Evolutionary conservation across 2,113 vertebrate genomes (phyloP).

Genomic region (Mesoclemmys tuberculata): DNA sequence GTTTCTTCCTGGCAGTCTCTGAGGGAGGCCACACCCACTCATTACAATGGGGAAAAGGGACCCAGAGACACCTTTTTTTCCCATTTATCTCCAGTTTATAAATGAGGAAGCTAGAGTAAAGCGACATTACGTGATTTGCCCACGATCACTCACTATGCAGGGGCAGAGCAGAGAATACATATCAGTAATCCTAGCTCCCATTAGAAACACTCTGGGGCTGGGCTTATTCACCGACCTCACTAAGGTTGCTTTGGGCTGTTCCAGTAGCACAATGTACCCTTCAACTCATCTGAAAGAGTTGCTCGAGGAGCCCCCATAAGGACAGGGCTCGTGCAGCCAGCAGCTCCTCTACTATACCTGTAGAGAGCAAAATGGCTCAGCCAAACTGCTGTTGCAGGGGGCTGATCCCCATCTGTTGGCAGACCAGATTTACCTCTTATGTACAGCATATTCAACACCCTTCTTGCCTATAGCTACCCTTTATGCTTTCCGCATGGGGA

Average conservation of each 20-base stretch:
- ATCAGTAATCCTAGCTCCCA: not conserved
- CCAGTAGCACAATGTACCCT: rapidly evolving
- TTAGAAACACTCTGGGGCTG: not conserved
- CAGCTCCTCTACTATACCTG: not conserved
- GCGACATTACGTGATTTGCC: not conserved
- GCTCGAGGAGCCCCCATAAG: not conserved
- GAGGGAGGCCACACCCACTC: no score
- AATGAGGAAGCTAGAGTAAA: not conserved
- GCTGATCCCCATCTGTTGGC: not conserved
- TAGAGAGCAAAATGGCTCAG: not conserved
- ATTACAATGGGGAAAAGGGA: no score
- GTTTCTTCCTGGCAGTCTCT: no score
- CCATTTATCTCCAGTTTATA: not conserved
- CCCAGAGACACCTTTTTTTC: no score
- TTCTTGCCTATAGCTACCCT: no score
- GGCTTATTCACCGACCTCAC: no score
- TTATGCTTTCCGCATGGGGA: no score
- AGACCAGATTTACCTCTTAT: no score
- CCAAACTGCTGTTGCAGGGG: not conserved
- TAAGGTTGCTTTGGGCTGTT: not conserved
- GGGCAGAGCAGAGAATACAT: not conserved
- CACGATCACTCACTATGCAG: not conserved
- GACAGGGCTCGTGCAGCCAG: rapidly evolving
- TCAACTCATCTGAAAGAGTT: not conserved
- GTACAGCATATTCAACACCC: no score